Percentiles rank a stretch among this genome's conserved stretches.
phyloP scores from a whole-genome alignment of 2,797 vertebrate species.

The Oreonectes daqikongensis region DNA sequence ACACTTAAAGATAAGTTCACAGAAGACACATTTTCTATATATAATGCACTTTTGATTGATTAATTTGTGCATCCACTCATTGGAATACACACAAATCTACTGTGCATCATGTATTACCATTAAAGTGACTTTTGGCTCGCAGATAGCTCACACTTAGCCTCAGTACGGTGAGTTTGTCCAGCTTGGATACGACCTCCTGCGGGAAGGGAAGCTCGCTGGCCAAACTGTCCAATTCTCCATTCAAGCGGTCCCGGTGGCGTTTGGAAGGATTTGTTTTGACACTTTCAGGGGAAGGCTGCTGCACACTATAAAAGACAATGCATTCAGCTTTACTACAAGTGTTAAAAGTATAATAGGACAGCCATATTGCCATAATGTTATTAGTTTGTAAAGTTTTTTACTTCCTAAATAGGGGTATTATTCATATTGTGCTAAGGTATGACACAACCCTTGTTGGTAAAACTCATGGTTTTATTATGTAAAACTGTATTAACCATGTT shows the following conservation, averaged over 20 bases:
- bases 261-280: constrained; percentile 87
- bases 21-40: too few species aligned
- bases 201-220: constrained; percentile 84
- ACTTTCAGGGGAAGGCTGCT: constrained; percentile 75
- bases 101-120: constrained; percentile 71
- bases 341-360: background rate
- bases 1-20: background rate
- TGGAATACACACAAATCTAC: background rate
- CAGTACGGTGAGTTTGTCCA: constrained; percentile 87
- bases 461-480: background rate
- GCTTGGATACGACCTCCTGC: constrained; percentile 82
- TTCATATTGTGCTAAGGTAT: too few species aligned
- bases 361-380: too few species aligned
- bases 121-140: constrained; percentile 86
- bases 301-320: constrained; percentile 67
- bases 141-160: constrained; percentile 87
- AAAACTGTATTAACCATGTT: too few species aligned
- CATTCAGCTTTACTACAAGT: background rate
- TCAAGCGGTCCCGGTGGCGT: constrained; percentile 84
- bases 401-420: background rate
- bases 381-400: background rate
- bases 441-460: background rate
- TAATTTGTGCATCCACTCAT: background rate
- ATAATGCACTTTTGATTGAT: background rate
- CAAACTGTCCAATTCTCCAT: constrained; percentile 83